phyloP scores from a whole-genome alignment of 2,113 vertebrate genomes.

The Elanoides forficatus region DNA sequence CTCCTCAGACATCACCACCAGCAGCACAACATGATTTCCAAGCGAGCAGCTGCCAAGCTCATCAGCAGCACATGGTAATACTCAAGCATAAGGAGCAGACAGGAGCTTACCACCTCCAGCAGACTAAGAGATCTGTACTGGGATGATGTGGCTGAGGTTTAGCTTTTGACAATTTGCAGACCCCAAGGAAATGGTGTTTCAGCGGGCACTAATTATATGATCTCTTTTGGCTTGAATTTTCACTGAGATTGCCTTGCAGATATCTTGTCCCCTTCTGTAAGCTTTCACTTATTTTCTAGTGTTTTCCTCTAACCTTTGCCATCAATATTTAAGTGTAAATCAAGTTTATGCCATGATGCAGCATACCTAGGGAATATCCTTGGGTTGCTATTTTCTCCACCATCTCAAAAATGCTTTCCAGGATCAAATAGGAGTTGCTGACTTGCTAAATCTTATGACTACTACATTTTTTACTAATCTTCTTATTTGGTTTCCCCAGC shows the following conservation, averaged over 20 bases:
- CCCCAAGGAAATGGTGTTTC: neutral
- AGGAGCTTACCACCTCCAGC: neutral
- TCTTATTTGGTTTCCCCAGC: constrained; percentile 34
- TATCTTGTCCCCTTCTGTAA: neutral
- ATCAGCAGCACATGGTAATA: neutral
- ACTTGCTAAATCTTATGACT: neutral
- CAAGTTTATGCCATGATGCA: neutral
- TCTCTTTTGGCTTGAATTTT: neutral
- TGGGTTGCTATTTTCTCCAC: neutral
- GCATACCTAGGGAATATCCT: neutral
- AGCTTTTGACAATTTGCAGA: neutral
- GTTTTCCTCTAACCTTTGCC: neutral
- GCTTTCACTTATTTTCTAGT: neutral
- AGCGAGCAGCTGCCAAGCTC: constrained; percentile 27
- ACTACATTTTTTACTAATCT: constrained; percentile 14
- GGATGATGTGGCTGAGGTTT: neutral
- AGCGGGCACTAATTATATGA: neutral
- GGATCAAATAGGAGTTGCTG: neutral
- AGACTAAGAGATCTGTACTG: neutral
- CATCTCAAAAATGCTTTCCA: neutral
- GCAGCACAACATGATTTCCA: neutral
- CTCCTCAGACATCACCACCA: neutral
- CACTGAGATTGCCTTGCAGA: neutral
- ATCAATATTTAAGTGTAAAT: neutral
- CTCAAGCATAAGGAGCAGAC: neutral